A percentile compares a stretch with the other conserved stretches of the same genome.
Evolutionary conservation across 2,888 invertebrate genomes (phyloP).

Genomic region (Apotomis betuletana): DNA sequence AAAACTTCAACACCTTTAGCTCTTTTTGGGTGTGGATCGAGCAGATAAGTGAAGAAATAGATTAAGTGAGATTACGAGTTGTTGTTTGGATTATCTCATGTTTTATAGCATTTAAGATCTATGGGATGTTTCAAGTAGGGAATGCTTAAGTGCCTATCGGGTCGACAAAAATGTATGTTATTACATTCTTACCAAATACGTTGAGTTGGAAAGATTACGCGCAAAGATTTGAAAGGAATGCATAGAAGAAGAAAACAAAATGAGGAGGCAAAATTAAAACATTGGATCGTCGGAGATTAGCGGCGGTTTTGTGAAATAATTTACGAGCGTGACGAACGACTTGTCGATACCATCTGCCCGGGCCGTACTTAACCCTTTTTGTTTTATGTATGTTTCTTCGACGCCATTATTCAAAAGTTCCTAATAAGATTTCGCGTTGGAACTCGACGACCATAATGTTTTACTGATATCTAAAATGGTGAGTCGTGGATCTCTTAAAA

Average conservation of each 20-base stretch:
- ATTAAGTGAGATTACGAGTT: conserved; percentile 67
- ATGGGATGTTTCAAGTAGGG: conserved; percentile 65
- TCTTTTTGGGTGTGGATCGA: conserved; percentile 69
- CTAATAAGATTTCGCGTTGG: conserved; percentile 77
- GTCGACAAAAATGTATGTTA: conserved; percentile 46
- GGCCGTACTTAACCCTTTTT: conserved; percentile 80
- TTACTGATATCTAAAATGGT: conserved; percentile 78
- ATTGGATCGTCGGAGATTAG: conserved; percentile 77
- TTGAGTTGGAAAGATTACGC: conserved; percentile 67
- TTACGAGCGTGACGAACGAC: conserved; percentile 82
- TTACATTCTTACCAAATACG: conserved; percentile 63
- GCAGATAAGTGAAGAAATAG: conserved; percentile 77
- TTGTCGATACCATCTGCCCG: conserved; percentile 80
- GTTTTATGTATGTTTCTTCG: conserved; percentile 74
- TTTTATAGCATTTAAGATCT: conserved; percentile 69
- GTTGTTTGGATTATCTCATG: conserved; percentile 74
- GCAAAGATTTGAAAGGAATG: conserved; percentile 69
- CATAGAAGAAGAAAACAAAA: conserved; percentile 66
- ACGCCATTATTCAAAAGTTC: conserved; percentile 79
- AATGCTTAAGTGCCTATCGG: conserved; percentile 45
- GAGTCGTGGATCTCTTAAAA: conserved; percentile 62
- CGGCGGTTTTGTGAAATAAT: conserved; percentile 81
- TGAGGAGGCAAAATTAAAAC: conserved; percentile 79
- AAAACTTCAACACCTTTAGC: conserved; percentile 80
- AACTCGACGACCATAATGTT: conserved; percentile 69